Evolutionary conservation across 2,113 vertebrate species (phyloP).

Genomic region (Struthio camelus): DNA sequence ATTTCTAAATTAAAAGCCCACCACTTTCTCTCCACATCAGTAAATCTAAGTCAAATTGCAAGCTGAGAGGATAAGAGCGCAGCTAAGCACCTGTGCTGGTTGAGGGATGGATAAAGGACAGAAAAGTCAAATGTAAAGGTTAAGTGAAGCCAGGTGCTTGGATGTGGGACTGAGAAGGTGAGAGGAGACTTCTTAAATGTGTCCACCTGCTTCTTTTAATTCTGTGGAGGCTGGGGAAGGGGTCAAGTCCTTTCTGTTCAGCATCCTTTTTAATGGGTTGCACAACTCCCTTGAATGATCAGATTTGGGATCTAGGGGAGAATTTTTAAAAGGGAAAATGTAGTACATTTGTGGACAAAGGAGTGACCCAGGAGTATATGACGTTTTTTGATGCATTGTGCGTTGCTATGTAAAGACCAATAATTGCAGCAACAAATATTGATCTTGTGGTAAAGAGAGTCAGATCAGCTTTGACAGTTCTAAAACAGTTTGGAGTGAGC

Average conservation of each 20-base stretch:
- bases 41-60: conserved; percentile 46
- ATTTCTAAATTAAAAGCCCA: conserved; percentile 36
- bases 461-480: not conserved
- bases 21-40: conserved; percentile 16
- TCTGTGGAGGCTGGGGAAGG: not conserved
- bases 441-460: not conserved
- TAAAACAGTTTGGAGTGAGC: not conserved
- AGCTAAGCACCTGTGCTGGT: conserved; percentile 31
- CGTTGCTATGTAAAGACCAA: not conserved
- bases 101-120: conserved; percentile 16
- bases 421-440: not conserved
- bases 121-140: conserved; percentile 46
- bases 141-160: conserved; percentile 53
- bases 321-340: not conserved
- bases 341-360: not conserved
- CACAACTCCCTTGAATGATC: not conserved
- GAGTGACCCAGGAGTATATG: not conserved
- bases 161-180: not conserved
- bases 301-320: not conserved
- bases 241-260: not conserved
- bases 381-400: not conserved
- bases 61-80: conserved; percentile 36
- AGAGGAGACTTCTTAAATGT: not conserved
- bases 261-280: not conserved
- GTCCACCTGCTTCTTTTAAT: not conserved